Evolutionary conservation across 2,888 invertebrate species (phyloP).

Genomic region (Hypsopygia costalis): DNA sequence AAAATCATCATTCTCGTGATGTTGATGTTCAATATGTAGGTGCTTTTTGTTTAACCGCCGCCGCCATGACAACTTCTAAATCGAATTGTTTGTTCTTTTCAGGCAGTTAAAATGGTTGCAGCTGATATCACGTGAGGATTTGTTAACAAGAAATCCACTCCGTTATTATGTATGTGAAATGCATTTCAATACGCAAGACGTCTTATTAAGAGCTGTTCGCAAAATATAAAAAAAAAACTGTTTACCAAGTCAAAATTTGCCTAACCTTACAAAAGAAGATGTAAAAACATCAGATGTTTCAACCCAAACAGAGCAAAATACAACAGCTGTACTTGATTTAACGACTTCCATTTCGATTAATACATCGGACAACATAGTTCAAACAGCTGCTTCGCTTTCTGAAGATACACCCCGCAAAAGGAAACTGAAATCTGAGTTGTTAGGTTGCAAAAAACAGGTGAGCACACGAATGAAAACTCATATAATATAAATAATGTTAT

Average conservation of each 20-base stretch:
- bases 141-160: conserved; percentile 3
- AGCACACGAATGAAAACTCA: conserved; percentile 5
- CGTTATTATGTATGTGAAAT: conserved; percentile 9
- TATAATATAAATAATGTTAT: too few relatives aligned
- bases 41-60: background rate
- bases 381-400: conserved; percentile 8
- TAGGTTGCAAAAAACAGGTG: conserved; percentile 4
- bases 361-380: conserved; percentile 6
- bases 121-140: conserved; percentile 10
- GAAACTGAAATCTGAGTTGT: conserved; percentile 6
- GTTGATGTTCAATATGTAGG: background rate
- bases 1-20: too few relatives aligned
- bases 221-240: conserved; percentile 10
- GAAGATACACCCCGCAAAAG: conserved; percentile 5
- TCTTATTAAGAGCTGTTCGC: conserved; percentile 1
- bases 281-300: conserved; percentile 4
- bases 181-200: conserved; percentile 8
- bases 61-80: background rate
- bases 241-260: conserved; percentile 7
- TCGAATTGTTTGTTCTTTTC: conserved; percentile 5
- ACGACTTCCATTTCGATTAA: background rate
- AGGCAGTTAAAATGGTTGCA: conserved; percentile 9
- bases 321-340: conserved; percentile 4
- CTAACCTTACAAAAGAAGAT: conserved; percentile 5
- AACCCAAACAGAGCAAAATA: conserved; percentile 5